phyloP scores from a whole-genome alignment of 2,797 vertebrate species.

The Prionace glauca region DNA sequence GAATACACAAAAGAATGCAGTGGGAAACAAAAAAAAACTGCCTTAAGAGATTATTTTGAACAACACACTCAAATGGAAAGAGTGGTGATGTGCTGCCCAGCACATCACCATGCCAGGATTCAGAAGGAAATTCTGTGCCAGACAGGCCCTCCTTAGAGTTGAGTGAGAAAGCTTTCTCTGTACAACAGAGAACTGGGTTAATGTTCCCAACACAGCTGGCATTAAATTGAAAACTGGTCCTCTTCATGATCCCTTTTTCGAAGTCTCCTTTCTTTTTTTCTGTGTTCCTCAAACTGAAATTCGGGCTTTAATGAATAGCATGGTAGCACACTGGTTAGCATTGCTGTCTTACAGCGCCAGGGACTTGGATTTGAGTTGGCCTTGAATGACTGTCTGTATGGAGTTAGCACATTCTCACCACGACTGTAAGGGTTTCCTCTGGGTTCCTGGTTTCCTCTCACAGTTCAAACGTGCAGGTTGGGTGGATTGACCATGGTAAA shows the following conservation, averaged over 20 bases:
- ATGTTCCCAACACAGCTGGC: not conserved
- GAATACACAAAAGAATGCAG: constrained; percentile 1
- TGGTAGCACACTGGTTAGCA: too few relatives aligned
- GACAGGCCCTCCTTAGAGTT: not conserved
- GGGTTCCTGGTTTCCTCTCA: too few relatives aligned
- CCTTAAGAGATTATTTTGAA: not conserved
- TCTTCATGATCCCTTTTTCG: not conserved
- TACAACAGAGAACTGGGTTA: not conserved
- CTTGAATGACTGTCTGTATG: too few relatives aligned
- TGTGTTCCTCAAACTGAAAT: not conserved
- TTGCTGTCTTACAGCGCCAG: too few relatives aligned
- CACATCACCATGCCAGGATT: not conserved
- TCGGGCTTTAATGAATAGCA: too few relatives aligned
- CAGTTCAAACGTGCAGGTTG: too few relatives aligned
- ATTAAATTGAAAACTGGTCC: not conserved
- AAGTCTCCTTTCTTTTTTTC: not conserved
- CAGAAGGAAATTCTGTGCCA: not conserved
- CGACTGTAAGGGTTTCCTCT: too few relatives aligned
- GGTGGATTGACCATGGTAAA: too few relatives aligned
- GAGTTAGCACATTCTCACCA: too few relatives aligned
- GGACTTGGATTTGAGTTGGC: too few relatives aligned
- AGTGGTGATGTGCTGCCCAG: too few relatives aligned
- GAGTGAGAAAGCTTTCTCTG: not conserved
- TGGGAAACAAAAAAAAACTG: not conserved
- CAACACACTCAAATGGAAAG: not conserved